Percentiles rank a stretch among this genome's conserved stretches.
Evolutionary conservation across 2,797 vertebrate genomes (phyloP).

Genomic region (Heteromormyrus szaboi): DNA sequence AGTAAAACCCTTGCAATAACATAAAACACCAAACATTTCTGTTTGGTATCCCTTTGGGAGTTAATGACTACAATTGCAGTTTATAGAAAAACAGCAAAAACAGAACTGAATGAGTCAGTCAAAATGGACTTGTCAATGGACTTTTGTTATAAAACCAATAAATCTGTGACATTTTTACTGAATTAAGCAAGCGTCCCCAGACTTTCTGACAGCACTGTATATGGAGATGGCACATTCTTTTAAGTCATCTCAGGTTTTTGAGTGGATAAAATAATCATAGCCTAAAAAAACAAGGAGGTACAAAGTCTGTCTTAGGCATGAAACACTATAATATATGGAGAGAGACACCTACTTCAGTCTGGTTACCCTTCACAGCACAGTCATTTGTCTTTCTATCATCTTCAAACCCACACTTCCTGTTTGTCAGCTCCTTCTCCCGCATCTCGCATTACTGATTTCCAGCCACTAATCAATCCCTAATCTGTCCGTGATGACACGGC

Average conservation of each 20-base stretch:
- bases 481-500: not conserved
- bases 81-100: not conserved
- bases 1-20: not conserved
- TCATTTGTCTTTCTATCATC: not conserved
- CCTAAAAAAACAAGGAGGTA: not conserved
- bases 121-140: not conserved
- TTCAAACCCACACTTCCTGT: not conserved
- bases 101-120: not conserved
- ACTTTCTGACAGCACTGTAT: not conserved
- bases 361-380: not conserved
- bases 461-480: not conserved
- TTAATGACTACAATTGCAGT: not conserved
- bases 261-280: not conserved
- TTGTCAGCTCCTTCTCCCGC: not conserved
- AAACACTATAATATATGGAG: not conserved
- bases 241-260: not conserved
- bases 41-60: not conserved
- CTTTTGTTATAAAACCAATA: not conserved
- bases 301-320: not conserved
- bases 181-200: not conserved
- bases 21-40: not conserved
- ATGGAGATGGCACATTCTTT: not conserved
- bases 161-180: not conserved
- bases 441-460: not conserved
- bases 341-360: not conserved